Evolutionary conservation across 2,888 invertebrate genomes (phyloP).

Genomic region (Halictus quadricinctus): DNA sequence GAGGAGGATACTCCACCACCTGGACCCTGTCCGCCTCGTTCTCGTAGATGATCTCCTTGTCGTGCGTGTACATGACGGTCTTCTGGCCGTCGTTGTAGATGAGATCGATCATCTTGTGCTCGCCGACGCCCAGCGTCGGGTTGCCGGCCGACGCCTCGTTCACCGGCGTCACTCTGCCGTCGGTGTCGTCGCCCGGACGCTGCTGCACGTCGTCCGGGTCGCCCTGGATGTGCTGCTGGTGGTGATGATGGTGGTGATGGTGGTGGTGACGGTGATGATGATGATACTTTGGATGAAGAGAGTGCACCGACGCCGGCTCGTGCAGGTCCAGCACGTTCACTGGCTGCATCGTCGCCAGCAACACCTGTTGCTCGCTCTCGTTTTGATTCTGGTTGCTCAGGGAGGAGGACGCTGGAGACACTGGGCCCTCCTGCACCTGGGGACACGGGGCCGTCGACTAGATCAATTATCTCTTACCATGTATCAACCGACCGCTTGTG

Average conservation of each 20-base stretch:
- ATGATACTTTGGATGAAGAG: conserved; percentile 84
- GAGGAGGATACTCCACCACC: conserved; percentile 81
- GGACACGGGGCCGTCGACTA: not conserved
- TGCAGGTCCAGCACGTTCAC: conserved; percentile 91
- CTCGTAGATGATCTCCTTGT: conserved; percentile 92
- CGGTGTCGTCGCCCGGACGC: conserved; percentile 70
- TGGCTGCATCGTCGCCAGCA: conserved; percentile 94
- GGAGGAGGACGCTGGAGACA: conserved; percentile 80
- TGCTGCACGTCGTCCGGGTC: conserved; percentile 82
- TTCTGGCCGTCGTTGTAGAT: conserved; percentile 94
- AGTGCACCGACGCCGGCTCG: conserved; percentile 85
- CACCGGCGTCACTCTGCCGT: conserved; percentile 78
- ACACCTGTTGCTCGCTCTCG: conserved; percentile 79
- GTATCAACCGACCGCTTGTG: no score
- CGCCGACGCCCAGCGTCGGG: conserved; percentile 84
- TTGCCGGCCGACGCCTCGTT: conserved; percentile 84
- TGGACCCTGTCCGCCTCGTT: conserved; percentile 86
- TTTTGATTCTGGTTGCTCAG: conserved; percentile 81
- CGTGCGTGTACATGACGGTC: conserved; percentile 92
- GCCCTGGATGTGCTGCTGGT: conserved; percentile 73
- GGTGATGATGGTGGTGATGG: conserved; percentile 82
- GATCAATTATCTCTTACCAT: not conserved
- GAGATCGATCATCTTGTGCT: conserved; percentile 90
- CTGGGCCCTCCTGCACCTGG: conserved; percentile 79
- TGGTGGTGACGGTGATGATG: conserved; percentile 84